Conservation (phyloP, 2,797 vertebrate genomes). For the Sebastes oblongus region DNA sequence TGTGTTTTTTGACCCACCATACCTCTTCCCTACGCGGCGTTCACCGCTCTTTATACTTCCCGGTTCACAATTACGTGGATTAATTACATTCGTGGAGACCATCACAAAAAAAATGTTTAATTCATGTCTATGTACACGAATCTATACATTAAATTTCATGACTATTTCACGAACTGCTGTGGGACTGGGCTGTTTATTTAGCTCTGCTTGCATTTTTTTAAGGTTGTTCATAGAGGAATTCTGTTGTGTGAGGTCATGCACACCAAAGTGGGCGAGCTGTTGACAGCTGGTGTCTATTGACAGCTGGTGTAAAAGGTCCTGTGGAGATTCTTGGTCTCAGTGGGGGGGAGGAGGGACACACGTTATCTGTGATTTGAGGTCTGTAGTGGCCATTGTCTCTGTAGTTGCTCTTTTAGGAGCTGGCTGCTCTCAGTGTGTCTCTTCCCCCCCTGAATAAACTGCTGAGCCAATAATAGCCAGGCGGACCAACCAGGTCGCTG, state of each 20-base stretch:
- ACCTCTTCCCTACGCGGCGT: no score
- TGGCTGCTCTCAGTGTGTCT: constrained; percentile 28
- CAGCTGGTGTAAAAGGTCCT: constrained; percentile 62
- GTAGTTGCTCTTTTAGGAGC: constrained; percentile 58
- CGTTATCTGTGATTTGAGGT: constrained; percentile 68
- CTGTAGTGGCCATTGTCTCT: constrained; percentile 68
- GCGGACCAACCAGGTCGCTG: constrained; percentile 61
- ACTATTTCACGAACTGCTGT: not conserved
- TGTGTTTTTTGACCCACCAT: no score
- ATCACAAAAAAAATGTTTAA: not conserved
- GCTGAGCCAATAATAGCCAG: constrained; percentile 76
- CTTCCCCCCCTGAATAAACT: constrained; percentile 51
- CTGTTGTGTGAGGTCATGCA: constrained; percentile 50
- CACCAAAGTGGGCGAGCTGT: constrained; percentile 43
- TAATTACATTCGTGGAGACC: not conserved
- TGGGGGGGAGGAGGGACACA: not conserved
- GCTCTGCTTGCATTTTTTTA: constrained; percentile 7
- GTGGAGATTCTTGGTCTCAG: constrained; percentile 57
- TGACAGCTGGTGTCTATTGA: constrained; percentile 75
- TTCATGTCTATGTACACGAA: no score
- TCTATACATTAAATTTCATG: no score
- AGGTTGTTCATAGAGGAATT: constrained; percentile 47
- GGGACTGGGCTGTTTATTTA: constrained; percentile 18
- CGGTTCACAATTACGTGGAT: not conserved
- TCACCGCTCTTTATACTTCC: no score